phyloP scores from a whole-genome alignment of 1,140 invertebrate species.

The Polypedilum pembai region DNA sequence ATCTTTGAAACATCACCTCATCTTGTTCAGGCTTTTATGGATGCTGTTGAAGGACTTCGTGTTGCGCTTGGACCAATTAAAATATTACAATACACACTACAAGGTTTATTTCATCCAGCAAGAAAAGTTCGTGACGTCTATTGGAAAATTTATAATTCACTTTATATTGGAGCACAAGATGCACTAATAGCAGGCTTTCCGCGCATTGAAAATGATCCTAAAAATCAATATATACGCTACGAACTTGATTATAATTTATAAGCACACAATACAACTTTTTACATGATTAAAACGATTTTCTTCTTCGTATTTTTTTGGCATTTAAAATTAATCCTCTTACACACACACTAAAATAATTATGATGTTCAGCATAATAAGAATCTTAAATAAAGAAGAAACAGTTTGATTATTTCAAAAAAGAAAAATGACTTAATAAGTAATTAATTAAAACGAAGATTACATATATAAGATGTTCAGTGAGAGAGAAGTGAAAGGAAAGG shows the following conservation, averaged over 20 bases:
- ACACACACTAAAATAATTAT: too few species aligned
- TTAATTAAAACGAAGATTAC: too few species aligned
- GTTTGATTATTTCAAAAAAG: too few species aligned
- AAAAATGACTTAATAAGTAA: too few species aligned
- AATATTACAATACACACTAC: slow-evolving; percentile 90
- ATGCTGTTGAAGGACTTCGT: slow-evolving; percentile 92
- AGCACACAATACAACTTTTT: slow-evolving; percentile 34
- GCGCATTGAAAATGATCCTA: slow-evolving; percentile 86
- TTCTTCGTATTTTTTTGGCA: too few species aligned
- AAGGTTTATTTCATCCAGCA: slow-evolving; percentile 98
- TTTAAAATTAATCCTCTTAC: too few species aligned
- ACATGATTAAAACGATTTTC: not conserved
- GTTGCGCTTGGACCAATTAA: slow-evolving; percentile 94
- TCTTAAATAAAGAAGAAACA: too few species aligned
- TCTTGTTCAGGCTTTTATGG: slow-evolving; percentile 99
- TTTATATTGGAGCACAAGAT: slow-evolving; percentile 98
- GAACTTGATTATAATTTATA: slow-evolving; percentile 94
- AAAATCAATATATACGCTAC: slow-evolving; percentile 92
- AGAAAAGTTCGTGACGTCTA: slow-evolving; percentile 98
- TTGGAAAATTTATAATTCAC: slow-evolving; percentile 99
- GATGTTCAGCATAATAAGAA: too few species aligned
- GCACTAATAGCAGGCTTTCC: slow-evolving; percentile 97
- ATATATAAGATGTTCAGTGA: too few species aligned
- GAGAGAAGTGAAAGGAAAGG: too few species aligned
- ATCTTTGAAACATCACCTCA: slow-evolving; percentile 99